Evolutionary conservation across 2,113 vertebrate species (phyloP).

Genomic region (Ophiodon elongatus): DNA sequence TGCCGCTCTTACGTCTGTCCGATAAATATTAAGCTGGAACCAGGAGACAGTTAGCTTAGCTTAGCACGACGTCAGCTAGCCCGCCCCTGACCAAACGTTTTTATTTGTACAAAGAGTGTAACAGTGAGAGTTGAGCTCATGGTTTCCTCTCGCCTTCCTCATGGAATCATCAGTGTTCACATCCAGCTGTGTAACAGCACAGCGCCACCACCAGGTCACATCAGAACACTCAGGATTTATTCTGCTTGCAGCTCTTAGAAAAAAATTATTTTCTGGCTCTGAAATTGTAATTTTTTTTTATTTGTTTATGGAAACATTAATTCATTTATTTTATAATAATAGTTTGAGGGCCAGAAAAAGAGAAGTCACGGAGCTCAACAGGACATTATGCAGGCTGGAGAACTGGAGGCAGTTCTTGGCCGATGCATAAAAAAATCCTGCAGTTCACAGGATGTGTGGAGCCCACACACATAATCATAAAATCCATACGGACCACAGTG

Average conservation of each 20-base stretch:
- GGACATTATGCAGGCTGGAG: slow-evolving; percentile 29
- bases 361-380: slow-evolving; percentile 30
- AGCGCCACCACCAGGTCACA: too few species aligned
- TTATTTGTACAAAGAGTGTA: not conserved
- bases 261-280: slow-evolving; percentile 8
- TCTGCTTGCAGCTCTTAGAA: not conserved
- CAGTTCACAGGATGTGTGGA: slow-evolving; percentile 41
- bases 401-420: slow-evolving; percentile 13
- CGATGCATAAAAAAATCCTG: slow-evolving; percentile 38
- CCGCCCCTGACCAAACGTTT: not conserved
- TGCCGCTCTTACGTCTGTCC: not conserved
- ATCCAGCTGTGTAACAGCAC: too few species aligned
- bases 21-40: not conserved
- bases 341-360: slow-evolving; percentile 24
- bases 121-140: not conserved
- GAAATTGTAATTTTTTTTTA: not conserved
- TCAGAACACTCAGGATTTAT: not conserved
- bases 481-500: slow-evolving; percentile 7
- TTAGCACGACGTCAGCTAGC: not conserved
- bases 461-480: slow-evolving; percentile 43
- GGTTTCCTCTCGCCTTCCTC: not conserved
- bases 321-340: slow-evolving; percentile 16
- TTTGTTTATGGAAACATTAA: not conserved
- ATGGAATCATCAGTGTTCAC: too few species aligned
- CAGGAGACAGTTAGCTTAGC: not conserved